Evolutionary conservation across 2,113 vertebrate genomes (phyloP).

Genomic region (Mustela nigripes): DNA sequence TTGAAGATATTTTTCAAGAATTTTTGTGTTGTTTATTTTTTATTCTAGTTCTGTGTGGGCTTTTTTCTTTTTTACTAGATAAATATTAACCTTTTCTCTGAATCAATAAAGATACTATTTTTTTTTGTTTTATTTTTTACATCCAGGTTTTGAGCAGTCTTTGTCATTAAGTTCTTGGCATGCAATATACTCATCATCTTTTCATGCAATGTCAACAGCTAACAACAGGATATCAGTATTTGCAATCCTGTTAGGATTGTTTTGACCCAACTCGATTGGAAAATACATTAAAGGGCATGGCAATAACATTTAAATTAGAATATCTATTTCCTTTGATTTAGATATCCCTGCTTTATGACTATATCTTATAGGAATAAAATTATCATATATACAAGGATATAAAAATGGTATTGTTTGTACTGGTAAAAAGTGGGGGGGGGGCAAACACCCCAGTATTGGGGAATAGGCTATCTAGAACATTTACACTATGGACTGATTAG

Average conservation of each 20-base stretch:
- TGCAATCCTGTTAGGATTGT: background rate
- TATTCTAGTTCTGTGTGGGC: background rate
- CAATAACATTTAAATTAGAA: background rate
- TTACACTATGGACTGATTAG: background rate
- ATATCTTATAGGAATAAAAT: background rate
- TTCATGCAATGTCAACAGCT: background rate
- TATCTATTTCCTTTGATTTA: background rate
- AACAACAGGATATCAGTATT: background rate
- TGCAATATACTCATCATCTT: background rate
- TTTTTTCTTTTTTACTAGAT: background rate
- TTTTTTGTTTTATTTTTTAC: background rate
- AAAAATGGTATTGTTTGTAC: background rate
- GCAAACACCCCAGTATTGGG: no score
- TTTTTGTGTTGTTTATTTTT: background rate
- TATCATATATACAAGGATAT: background rate
- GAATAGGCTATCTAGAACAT: background rate
- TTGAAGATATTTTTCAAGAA: background rate
- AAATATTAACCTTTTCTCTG: background rate
- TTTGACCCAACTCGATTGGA: background rate
- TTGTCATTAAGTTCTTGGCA: background rate
- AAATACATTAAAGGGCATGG: background rate
- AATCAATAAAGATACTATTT: background rate
- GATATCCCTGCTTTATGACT: background rate
- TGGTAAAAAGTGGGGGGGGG: background rate
- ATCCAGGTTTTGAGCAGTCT: background rate